Evolutionary conservation across 2,113 vertebrate genomes (phyloP), one percentile per base, ranked within the genome.

Genomic region (Bufo bufo): DNA sequence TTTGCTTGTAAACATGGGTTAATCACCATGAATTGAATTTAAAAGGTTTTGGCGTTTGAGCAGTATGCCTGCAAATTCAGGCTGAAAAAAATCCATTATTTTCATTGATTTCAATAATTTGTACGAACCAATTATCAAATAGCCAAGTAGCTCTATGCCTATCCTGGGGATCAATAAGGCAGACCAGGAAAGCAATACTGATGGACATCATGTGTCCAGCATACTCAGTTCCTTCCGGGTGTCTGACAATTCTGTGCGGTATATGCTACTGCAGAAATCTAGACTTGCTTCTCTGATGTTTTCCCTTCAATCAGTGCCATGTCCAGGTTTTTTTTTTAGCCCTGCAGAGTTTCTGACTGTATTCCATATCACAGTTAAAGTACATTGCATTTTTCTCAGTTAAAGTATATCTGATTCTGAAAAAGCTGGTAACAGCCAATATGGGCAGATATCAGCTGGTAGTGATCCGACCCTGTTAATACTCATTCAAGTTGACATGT

Each of bases 11-110:
- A 87, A 79, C 49, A 87, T 87, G 77, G 85, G 77, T 87, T 87
- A 87, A 87, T 87, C 85, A 71, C 85, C 85, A 71, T 87, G 85
- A 87, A 87, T 87, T 87, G 77, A 87, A 87, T 87, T 87, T 87
- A 87, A 87, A 87, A 71, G 85, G 85, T 87, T 84, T 85, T 56
- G 85, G 77, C 54, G 77, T 52, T 33, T 80, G 77, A 79, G 85
- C 77, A n/a, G 59, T 80, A 50, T 45, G 47, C 77, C 66, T 71
- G 63, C 79, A 87, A 87, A 87, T 87, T 81, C 77, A 80, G 50
- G 8, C 77, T 54, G 61, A 80, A 87, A 71, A 71, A 86, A 87
- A 87, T 87, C 85, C 61, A 87, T 87, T 87, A 87, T 87, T 80
- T 79, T 80, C 77, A 87, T 87, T 80, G 85, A 87, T 80, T 87